These are phyloP conservation scores for Tylochromis polylepis DNA, from an alignment of 2,113 vertebrate species.

Conservation along the genomic window DNA sequence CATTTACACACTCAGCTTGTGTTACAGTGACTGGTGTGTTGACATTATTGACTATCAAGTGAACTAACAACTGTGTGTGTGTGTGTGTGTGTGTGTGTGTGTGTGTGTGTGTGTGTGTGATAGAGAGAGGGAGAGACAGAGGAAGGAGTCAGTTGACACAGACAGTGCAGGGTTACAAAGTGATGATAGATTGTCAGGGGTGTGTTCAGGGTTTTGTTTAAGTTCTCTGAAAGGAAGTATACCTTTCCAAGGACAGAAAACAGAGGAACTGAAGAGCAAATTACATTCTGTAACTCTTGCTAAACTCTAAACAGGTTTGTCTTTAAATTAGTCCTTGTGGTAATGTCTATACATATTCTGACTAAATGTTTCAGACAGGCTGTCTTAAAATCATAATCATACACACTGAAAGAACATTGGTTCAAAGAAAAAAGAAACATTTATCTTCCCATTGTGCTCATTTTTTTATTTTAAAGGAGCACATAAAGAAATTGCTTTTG, in stretches of 20 bases:
- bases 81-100: not conserved
- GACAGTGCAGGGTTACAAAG: conserved; percentile 9
- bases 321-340: not conserved
- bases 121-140: not conserved
- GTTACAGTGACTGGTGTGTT: not conserved
- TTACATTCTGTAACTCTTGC: not conserved
- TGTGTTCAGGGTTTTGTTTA: not conserved
- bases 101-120: not conserved
- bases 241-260: not conserved
- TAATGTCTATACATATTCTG: not conserved
- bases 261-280: not conserved
- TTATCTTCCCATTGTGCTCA: not conserved
- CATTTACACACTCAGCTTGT: not conserved
- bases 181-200: not conserved
- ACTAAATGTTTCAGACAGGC: not conserved
- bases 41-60: not conserved
- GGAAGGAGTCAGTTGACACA: not conserved
- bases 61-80: not conserved
- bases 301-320: not conserved
- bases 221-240: not conserved
- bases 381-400: not conserved
- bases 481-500: not conserved
- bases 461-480: not conserved
- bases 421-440: not conserved
- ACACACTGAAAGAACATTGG: not conserved